Evolutionary conservation across 2,888 invertebrate genomes (phyloP), one percentile per base, ranked within the genome.

Genomic region (Drosophila merina): DNA sequence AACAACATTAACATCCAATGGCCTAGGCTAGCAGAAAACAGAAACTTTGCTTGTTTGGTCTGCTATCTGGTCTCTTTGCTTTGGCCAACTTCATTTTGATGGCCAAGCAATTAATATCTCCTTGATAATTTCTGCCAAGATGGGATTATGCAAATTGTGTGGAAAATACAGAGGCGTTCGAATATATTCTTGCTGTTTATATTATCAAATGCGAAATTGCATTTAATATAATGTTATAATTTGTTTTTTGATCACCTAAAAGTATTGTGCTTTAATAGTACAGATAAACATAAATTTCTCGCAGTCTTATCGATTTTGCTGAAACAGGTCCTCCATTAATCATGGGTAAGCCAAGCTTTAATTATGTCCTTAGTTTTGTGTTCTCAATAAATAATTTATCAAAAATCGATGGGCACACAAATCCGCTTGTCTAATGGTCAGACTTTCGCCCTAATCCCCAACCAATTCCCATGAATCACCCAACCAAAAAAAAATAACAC

Each of bases 361-460:
- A 77, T 80, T 72, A 68, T 76, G 64, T 72, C 66, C 73, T 51
- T 55, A 80, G 71, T 78, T 76, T 57, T 38, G 49, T 20, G 42
- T 69, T 49, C 68, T 60, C 44, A 56, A 62, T 76, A 82, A 76
- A 82, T 85, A 85, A 85, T 85, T 82, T 79, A 85, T 85, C 86
- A 82, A 77, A 73, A 77, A 85, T 82, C 83, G 79, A 82, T 84
- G 69, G 63, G 57, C 57, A n/a, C 70, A 49, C 73, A 79, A 78
- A 78, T 79, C 75, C 79, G 42, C 63, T 56, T 67, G 74, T 76
- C 76, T 63, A 71, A 49, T 51, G 68, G 58, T 28, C 54, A 56
- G 59, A 58, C 62, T 70, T 45, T 51, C 38, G 38, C 69, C 70
- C 54, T 74, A 80, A 82, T 86, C 83, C 12, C 79, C 55, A 74